Evolutionary conservation across 2,888 invertebrate species (phyloP), one percentile per base, ranked within the genome.

Genomic region (Eretmocerus hayati): DNA sequence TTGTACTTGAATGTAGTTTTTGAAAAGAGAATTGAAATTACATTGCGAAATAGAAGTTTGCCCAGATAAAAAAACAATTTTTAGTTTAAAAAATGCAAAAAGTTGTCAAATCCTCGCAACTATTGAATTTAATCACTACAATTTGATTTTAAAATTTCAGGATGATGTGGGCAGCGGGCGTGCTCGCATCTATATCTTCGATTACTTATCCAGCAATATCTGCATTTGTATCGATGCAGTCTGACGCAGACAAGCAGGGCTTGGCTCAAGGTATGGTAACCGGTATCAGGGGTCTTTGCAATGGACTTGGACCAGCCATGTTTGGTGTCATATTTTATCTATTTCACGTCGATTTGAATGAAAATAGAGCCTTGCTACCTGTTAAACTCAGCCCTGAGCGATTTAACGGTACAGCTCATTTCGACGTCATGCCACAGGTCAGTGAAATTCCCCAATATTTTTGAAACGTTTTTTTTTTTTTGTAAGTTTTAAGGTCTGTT

Each of bases 131-230:
- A n/a, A n/a, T n/a, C n/a, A n/a, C n/a, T n/a, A n/a, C n/a, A n/a
- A n/a, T n/a, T n/a, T n/a, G n/a, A n/a, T n/a, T n/a, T n/a, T n/a
- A n/a, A n/a, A n/a, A n/a, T n/a, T 56, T 22, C 62, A 85, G 87
- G 87, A 94, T 99, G 89, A 96, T 99, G 93, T 99, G 99, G 99
- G 88, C 90, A 32, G 97, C 97, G 9, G 99, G 99, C 46, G 83
- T 94, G 58, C 77, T 99, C 58, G 97, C 97, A 31, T 92, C 96
- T 13, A 81, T 97, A 60, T 94, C 93, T 54, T 93, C 93, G 58
- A 87, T 99, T 61, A 96, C 96, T 4, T 99, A 99, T 77, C 99
- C 99, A 30, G 95, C 97, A 46, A 97, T 99, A 67, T 94, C 94
- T 72, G 92, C 97, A 31, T 99, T 95, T 74, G 96, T 96, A 46